Evolutionary conservation across 1,140 invertebrate species (phyloP).

Genomic region (Heterodera carotae): DNA sequence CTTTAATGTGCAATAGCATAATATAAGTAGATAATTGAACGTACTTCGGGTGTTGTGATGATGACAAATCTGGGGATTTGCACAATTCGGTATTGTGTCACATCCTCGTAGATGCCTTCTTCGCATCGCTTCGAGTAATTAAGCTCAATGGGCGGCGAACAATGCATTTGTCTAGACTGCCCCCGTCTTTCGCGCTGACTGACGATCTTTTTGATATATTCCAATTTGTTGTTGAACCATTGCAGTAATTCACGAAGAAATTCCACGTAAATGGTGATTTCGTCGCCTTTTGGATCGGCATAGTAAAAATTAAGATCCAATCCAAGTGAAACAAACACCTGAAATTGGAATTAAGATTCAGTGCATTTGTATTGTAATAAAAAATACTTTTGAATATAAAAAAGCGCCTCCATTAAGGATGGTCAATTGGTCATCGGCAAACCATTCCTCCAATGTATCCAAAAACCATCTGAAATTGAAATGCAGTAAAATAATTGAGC

Average conservation of each 20-base stretch:
- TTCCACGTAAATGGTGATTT: neutral
- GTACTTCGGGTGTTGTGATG: slow-evolving; percentile 17
- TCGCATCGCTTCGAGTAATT: neutral
- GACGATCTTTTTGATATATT: slow-evolving; percentile 5
- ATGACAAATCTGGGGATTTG: slow-evolving; percentile 14
- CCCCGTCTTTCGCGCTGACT: neutral
- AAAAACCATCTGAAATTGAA: slow-evolving; percentile 22
- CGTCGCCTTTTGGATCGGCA: slow-evolving; percentile 8
- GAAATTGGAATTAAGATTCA: neutral
- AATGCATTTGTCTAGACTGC: too few relatives aligned
- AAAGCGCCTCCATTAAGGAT: neutral
- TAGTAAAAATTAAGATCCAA: slow-evolving; percentile 27
- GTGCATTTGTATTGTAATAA: neutral
- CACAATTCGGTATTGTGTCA: neutral
- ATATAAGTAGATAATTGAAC: too few relatives aligned
- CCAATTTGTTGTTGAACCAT: slow-evolving; percentile 12
- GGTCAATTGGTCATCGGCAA: neutral
- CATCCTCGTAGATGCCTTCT: neutral
- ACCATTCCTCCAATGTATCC: slow-evolving; percentile 23
- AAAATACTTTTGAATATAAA: slow-evolving; percentile 6
- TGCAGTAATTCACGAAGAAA: neutral
- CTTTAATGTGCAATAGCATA: neutral
- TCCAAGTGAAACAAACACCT: slow-evolving; percentile 18
- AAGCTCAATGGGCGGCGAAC: neutral
- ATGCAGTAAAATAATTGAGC: too few relatives aligned